Percentiles rank a stretch among this genome's conserved stretches.
These are phyloP conservation scores for Lepilemur septentrionalis DNA, from an alignment of 2,797 vertebrate species.

Conservation along the genomic window DNA sequence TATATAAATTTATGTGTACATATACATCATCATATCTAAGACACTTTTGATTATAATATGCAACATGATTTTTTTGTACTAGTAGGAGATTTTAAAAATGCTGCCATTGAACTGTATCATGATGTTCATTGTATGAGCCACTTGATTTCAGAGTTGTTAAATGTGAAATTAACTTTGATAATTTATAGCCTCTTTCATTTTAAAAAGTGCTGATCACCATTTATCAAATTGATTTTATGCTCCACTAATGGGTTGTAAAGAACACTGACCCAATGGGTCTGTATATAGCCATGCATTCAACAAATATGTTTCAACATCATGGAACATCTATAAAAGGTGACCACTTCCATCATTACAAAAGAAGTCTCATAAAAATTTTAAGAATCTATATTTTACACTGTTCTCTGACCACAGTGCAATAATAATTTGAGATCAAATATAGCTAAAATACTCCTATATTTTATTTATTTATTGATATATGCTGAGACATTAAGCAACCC, in stretches of 20 bases:
- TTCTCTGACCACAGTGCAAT: neutral
- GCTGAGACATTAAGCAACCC: neutral
- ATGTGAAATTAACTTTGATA: neutral
- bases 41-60: neutral
- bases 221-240: neutral
- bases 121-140: neutral
- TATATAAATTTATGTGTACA: neutral
- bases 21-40: neutral
- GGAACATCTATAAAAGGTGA: neutral
- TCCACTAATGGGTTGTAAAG: neutral
- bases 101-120: neutral
- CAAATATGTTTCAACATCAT: neutral
- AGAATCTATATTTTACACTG: neutral
- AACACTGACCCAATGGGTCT: neutral
- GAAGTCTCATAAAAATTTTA: neutral
- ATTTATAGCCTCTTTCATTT: neutral
- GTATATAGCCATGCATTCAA: neutral
- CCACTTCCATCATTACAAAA: neutral
- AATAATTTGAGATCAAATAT: neutral
- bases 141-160: neutral
- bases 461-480: neutral
- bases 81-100: neutral
- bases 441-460: neutral
- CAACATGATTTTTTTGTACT: neutral
- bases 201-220: neutral